These are phyloP conservation scores for Felis chaus DNA, from an alignment of 2,113 vertebrate species.

Conservation along the genomic window DNA sequence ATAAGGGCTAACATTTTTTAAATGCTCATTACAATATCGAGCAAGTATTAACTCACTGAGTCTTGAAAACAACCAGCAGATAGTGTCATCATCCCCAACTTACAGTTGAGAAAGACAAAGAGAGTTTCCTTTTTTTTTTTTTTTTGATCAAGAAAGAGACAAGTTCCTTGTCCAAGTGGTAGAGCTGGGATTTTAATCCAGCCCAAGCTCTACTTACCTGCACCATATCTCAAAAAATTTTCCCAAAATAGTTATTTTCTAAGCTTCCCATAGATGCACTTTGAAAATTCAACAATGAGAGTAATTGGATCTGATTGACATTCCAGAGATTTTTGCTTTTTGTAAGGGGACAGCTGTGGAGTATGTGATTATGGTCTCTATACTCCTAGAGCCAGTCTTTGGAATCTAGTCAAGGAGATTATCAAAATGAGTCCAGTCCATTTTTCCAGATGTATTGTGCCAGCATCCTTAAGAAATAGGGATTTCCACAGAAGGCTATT, in stretches of 20 bases:
- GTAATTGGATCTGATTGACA: not conserved
- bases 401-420: not conserved
- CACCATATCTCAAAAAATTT: not conserved
- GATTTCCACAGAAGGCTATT: not conserved
- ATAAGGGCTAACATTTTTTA: not conserved
- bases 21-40: not conserved
- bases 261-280: not conserved
- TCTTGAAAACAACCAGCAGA: not conserved
- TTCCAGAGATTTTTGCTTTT: not conserved
- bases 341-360: not conserved
- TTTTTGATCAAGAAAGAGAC: too few relatives aligned
- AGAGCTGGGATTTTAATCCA: not conserved
- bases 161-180: not conserved
- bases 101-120: not conserved
- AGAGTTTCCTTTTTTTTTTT: too few relatives aligned
- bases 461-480: not conserved
- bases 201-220: not conserved
- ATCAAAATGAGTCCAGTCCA: not conserved
- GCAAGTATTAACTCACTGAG: not conserved
- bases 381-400: not conserved
- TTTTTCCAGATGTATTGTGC: not conserved
- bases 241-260: not conserved
- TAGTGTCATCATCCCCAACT: not conserved
- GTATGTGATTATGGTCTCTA: not conserved
- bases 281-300: not conserved